phyloP scores from a whole-genome alignment of 2,888 invertebrate species.

The Perizoma flavofasciatum region DNA sequence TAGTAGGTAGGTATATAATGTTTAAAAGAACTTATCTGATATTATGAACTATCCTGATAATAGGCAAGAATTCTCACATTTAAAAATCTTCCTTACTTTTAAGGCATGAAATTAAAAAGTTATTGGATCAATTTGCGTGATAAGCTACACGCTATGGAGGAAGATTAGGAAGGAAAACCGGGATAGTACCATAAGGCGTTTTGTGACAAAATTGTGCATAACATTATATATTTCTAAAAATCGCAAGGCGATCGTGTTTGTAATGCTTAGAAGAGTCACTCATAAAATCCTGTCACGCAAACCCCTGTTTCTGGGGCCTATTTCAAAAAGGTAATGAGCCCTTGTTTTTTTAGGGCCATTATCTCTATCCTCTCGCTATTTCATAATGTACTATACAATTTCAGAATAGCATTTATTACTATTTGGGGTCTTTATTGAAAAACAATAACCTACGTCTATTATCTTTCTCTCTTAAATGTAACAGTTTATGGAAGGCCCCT shows the following conservation, averaged over 20 bases:
- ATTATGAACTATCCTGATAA: background rate
- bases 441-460: no score
- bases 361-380: no score
- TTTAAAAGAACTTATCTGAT: background rate
- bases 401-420: background rate
- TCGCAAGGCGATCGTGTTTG: conserved; percentile 1
- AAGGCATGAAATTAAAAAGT: background rate
- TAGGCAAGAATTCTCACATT: conserved; percentile 22
- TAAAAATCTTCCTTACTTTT: conserved; percentile 22
- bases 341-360: no score
- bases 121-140: no score
- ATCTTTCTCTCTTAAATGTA: background rate
- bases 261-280: background rate
- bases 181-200: background rate
- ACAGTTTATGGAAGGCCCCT: background rate
- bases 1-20: conserved; percentile 16
- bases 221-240: background rate
- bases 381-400: background rate
- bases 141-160: background rate
- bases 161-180: no score
- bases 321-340: no score
- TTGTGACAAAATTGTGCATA: conserved; percentile 17
- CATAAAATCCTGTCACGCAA: background rate
- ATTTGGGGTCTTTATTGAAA: no score
- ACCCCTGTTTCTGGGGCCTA: no score